Percentiles rank a stretch among this genome's conserved stretches.
These are phyloP conservation scores for Lucilia cuprina DNA, from an alignment of 1,140 invertebrate genomes.

Conservation along the genomic window DNA sequence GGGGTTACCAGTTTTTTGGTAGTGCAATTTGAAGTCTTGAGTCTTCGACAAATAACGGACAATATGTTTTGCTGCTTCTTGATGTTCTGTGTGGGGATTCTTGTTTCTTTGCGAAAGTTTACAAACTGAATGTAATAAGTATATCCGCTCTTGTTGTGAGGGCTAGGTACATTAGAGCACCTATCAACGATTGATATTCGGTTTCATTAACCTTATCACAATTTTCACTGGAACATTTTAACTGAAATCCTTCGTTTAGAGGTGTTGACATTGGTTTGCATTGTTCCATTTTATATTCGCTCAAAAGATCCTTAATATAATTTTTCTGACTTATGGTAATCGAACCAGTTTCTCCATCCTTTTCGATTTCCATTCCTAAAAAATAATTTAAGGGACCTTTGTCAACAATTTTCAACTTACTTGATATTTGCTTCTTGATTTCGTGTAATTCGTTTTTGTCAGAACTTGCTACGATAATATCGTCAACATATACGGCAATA, in stretches of 20 bases:
- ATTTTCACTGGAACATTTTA: background rate
- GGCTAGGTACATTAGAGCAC: conserved; percentile 18
- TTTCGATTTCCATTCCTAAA: conserved; percentile 23
- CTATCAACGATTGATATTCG: conserved; percentile 23
- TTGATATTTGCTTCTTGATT: conserved; percentile 42
- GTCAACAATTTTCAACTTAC: conserved; percentile 11
- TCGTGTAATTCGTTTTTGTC: conserved; percentile 40
- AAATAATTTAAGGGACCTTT: conserved; percentile 13
- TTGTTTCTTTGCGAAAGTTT: background rate
- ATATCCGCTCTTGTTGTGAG: background rate
- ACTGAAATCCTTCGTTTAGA: background rate
- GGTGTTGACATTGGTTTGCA: background rate
- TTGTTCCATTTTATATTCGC: background rate
- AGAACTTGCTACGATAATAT: conserved; percentile 37
- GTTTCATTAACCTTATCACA: background rate
- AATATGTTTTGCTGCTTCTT: conserved; percentile 14
- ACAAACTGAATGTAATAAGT: conserved; percentile 18
- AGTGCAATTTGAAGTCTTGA: background rate
- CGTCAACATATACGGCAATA: conserved; percentile 39
- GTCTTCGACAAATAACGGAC: conserved; percentile 21
- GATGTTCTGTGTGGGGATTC: background rate
- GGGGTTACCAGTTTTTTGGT: background rate
- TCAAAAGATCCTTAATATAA: conserved; percentile 7
- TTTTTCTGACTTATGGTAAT: background rate
- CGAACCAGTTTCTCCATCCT: background rate